Conservation (phyloP, 2,113 vertebrate genomes). For the Lasiurus cinereus region DNA sequence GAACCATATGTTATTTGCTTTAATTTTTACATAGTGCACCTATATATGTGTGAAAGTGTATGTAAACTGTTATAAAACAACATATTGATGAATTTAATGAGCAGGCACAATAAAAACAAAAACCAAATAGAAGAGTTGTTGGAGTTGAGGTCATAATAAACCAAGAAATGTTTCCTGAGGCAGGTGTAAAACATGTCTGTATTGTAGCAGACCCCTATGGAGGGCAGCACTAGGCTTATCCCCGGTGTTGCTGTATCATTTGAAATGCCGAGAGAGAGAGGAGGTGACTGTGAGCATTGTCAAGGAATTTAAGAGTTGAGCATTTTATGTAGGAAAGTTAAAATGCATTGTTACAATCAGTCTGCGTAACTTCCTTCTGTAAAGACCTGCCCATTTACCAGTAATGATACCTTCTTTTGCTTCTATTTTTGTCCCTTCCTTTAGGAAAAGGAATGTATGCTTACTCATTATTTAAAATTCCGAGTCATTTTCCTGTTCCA, state of each 20-base stretch:
- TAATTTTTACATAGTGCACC: conserved; percentile 69
- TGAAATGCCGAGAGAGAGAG: neutral
- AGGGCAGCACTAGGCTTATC: neutral
- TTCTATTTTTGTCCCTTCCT: conserved; percentile 84
- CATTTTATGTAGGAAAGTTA: conserved; percentile 52
- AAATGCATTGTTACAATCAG: conserved; percentile 69
- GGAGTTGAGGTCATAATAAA: conserved; percentile 32
- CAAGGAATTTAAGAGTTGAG: neutral
- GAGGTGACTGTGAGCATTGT: neutral
- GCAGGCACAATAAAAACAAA: conserved; percentile 40
- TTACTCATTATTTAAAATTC: conserved; percentile 81
- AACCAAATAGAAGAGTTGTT: conserved; percentile 24
- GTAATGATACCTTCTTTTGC: conserved; percentile 82
- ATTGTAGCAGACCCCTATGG: neutral
- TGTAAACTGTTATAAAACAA: conserved; percentile 74
- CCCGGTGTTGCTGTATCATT: neutral
- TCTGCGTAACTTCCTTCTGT: conserved; percentile 79
- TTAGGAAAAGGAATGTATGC: conserved; percentile 81
- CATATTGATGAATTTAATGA: conserved; percentile 77
- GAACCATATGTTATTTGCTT: conserved; percentile 77
- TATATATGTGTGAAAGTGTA: conserved; percentile 73
- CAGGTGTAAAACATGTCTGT: neutral
- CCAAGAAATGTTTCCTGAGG: conserved; percentile 15
- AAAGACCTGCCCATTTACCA: conserved; percentile 78
- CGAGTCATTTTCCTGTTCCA: conserved; percentile 79